Base-by-base conservation (phyloP, 2,888 invertebrate species). In the Dendrolimus pini region DNA sequence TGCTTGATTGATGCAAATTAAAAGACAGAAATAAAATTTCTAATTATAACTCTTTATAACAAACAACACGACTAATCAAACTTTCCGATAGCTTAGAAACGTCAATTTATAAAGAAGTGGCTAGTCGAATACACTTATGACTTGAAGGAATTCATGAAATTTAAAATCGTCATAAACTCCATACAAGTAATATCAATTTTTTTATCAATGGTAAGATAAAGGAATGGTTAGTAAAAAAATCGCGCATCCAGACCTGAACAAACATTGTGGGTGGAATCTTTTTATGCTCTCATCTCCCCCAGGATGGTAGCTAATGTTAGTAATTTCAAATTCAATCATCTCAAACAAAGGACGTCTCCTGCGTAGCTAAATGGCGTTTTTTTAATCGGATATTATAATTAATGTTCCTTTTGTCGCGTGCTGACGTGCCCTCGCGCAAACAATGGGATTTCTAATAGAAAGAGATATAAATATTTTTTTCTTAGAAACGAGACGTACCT, bases 311-410 rank as follows among this genome's bases (percentile, higher is more conserved):
- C 83, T 86, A 85, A 86, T 86, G 85, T 82, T 81, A 80, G 83
- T 85, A 83, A 87, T 89, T 84, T 80, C 71, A 77, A 88, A 90
- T 89, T 87, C 88, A 89, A 89, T 89, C 87, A 87, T 85, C 80
- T 86, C 88, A 87, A 89, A 90, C 89, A 89, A 90, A 89, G 82
- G 78, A 78, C 78, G 75, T 77, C 83, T 83, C 85, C 80, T 80
- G 87, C 85, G 82, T 81, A 78, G 79, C 88, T 89, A 88, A 89
- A 89, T 89, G 87, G 83, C 83, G 82, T 83, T 90, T 91, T 74
- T 91, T 89, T 90, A 91, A 91, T 91, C 91, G 90, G 91, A 91
- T 91, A 91, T 90, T 91, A 91, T 91, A 91, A 91, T 91, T 91
- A 91, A 91, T 91, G 91, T 90, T 83, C 83, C 88, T 89, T 91